Conservation (phyloP, 2,113 vertebrate genomes). For the Leptosomus discolor region DNA sequence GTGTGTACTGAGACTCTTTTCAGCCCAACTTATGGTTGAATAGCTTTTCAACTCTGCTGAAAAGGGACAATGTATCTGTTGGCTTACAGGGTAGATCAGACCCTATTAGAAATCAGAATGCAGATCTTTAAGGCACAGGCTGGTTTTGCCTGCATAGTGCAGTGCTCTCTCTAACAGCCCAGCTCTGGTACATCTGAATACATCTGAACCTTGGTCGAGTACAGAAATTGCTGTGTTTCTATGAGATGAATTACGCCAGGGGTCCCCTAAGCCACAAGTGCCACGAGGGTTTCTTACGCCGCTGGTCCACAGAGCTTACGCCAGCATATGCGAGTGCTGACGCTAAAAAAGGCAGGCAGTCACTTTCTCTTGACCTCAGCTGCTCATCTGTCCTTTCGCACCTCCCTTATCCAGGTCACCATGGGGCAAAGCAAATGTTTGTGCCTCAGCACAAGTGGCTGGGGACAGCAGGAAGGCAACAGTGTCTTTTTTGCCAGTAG, state of each 20-base stretch:
- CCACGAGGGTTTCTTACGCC: neutral
- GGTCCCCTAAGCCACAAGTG: neutral
- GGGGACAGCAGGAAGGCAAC: neutral
- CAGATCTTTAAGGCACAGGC: neutral
- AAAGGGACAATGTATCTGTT: neutral
- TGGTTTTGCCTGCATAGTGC: neutral
- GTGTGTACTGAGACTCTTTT: neutral
- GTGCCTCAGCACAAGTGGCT: neutral
- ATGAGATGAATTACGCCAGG: neutral
- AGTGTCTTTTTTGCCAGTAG: neutral
- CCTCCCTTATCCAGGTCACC: neutral
- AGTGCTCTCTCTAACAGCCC: neutral
- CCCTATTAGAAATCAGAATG: neutral
- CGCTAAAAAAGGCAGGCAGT: neutral
- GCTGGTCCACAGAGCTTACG: neutral
- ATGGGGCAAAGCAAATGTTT: neutral
- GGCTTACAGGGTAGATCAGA: neutral
- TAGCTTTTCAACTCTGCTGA: neutral
- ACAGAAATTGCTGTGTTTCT: neutral
- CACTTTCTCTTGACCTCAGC: neutral
- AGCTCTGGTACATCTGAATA: neutral
- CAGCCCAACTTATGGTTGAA: neutral
- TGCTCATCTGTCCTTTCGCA: neutral
- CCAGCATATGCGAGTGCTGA: neutral
- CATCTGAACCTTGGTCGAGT: neutral